phyloP scores from a whole-genome alignment of 2,888 invertebrate genomes.

The Orchestes rusci region DNA sequence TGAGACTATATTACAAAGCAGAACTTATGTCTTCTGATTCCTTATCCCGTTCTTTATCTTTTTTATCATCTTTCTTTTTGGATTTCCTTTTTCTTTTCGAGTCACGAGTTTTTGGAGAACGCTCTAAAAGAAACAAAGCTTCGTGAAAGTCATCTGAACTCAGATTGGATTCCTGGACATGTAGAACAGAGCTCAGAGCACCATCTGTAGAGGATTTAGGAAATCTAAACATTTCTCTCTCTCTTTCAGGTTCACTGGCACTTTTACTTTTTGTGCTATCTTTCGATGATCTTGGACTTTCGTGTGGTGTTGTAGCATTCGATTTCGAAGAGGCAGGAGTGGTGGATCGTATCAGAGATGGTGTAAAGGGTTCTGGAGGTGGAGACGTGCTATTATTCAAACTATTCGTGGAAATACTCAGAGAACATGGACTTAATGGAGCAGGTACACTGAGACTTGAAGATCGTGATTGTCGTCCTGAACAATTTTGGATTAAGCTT shows the following conservation, averaged over 20 bases:
- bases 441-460: slow-evolving; percentile 48
- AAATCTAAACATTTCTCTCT: slow-evolving; percentile 47
- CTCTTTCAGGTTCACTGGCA: slow-evolving; percentile 48
- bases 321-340: slow-evolving; percentile 39
- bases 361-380: slow-evolving; percentile 41
- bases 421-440: slow-evolving; percentile 40
- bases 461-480: slow-evolving; percentile 44
- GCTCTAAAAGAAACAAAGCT: slow-evolving; percentile 49
- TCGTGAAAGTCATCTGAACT: slow-evolving; percentile 54
- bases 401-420: slow-evolving; percentile 42
- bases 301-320: slow-evolving; percentile 36
- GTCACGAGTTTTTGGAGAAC: slow-evolving; percentile 47
- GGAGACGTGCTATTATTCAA: slow-evolving; percentile 29
- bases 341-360: slow-evolving; percentile 40
- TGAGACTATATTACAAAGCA: slow-evolving; percentile 42
- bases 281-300: slow-evolving; percentile 35
- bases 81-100: slow-evolving; percentile 46
- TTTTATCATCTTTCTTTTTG: slow-evolving; percentile 43
- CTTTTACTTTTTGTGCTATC: slow-evolving; percentile 45
- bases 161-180: slow-evolving; percentile 50
- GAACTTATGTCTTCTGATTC: slow-evolving; percentile 43
- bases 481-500: slow-evolving; percentile 35
- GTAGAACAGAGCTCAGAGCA: slow-evolving; percentile 51
- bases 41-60: slow-evolving; percentile 26
- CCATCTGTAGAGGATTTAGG: slow-evolving; percentile 53